Evolutionary conservation across 1,140 invertebrate species (phyloP).

Genomic region (Bactericera cockerelli): DNA sequence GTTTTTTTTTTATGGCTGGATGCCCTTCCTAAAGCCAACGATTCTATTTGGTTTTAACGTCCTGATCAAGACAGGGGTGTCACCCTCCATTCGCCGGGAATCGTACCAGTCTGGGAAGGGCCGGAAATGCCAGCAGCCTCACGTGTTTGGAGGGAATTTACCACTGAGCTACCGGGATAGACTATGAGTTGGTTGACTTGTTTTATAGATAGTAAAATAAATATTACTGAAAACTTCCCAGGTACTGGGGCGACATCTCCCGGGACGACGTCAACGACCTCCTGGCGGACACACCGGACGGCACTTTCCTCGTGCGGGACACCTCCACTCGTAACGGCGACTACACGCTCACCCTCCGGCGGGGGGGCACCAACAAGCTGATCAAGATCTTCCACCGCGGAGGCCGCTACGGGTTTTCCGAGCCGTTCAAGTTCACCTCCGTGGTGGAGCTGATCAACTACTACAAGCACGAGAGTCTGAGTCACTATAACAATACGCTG

Average conservation of each 20-base stretch:
- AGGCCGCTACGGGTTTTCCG: conserved; percentile 82
- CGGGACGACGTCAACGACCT: conserved; percentile 86
- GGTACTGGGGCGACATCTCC: conserved; percentile 64
- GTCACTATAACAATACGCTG: conserved; percentile 81
- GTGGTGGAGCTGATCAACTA: conserved; percentile 85
- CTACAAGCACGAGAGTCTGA: conserved; percentile 68
- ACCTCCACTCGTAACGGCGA: conserved; percentile 80
- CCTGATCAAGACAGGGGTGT: no score
- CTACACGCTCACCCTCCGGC: conserved; percentile 75
- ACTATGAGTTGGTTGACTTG: no score
- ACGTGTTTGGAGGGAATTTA: conserved; percentile 59
- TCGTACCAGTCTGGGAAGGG: no score
- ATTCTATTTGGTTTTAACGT: no score
- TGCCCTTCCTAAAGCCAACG: no score
- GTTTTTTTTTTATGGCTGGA: no score
- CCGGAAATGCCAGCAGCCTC: no score
- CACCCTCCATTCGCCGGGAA: no score
- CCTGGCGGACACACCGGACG: conserved; percentile 75
- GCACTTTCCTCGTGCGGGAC: conserved; percentile 90
- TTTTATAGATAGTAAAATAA: no score
- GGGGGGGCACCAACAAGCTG: conserved; percentile 88
- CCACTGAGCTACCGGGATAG: conserved; percentile 73
- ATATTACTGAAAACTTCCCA: no score
- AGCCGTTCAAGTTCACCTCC: conserved; percentile 77
- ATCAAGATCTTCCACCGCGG: conserved; percentile 88